These are phyloP conservation scores for Rhinella marina DNA, from an alignment of 2,797 vertebrate genomes.

Conservation along the genomic window DNA sequence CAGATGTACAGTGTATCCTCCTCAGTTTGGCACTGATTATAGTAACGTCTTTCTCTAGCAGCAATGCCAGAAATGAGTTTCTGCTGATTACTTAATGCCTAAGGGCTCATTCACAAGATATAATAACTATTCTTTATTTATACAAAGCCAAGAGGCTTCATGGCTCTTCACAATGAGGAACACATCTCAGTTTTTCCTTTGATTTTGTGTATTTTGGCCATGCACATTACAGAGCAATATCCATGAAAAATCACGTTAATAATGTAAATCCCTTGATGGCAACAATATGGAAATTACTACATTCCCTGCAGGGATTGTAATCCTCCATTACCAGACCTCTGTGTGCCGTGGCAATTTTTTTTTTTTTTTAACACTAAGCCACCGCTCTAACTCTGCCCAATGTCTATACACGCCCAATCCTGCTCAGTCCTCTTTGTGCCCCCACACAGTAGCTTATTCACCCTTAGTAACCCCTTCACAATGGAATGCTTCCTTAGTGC, in stretches of 20 bases:
- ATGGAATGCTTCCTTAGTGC: too few species aligned
- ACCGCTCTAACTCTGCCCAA: too few species aligned
- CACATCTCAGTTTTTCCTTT: neutral
- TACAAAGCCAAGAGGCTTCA: neutral
- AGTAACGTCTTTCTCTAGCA: neutral
- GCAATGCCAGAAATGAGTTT: conserved; percentile 9
- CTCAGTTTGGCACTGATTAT: neutral
- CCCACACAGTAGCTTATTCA: too few species aligned
- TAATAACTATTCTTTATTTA: conserved; percentile 13
- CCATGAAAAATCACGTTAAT: neutral
- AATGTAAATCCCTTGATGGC: neutral
- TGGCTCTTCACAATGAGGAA: neutral
- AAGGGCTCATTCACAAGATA: conserved; percentile 20
- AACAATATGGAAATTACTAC: neutral
- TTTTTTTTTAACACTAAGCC: too few species aligned
- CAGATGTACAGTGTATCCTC: conserved; percentile 5
- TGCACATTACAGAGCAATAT: neutral
- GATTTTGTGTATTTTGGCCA: conserved; percentile 9
- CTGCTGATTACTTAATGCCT: conserved; percentile 11
- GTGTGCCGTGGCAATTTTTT: too few species aligned
- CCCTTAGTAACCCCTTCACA: too few species aligned
- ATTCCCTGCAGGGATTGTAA: neutral
- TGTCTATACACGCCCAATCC: too few species aligned
- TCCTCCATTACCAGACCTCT: neutral
- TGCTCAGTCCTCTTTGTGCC: too few species aligned